These are phyloP conservation scores for Porites cylindrica DNA, from an alignment of 92 coral and sea anemone species.

Conservation along the genomic window DNA sequence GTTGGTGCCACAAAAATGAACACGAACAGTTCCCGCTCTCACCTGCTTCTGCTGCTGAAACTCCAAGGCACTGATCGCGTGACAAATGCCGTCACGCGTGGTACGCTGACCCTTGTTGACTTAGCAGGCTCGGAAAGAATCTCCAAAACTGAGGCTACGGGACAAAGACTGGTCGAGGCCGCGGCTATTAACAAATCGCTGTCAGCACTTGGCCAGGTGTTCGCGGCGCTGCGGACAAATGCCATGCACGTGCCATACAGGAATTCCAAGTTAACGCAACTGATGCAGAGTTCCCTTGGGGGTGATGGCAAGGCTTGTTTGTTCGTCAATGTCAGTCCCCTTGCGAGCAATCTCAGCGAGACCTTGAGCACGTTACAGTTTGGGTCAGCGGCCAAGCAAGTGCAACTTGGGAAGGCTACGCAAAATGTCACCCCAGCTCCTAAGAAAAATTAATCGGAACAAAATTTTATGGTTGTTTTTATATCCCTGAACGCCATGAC, in stretches of 20 bases:
- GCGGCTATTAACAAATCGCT: constrained; percentile 94
- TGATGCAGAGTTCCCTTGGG: constrained; percentile 86
- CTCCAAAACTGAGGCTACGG: constrained; percentile 93
- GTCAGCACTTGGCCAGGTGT: constrained; percentile 90
- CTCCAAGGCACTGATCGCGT: constrained; percentile 80
- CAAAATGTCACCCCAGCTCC: constrained; percentile 72
- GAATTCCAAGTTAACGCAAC: constrained; percentile 90
- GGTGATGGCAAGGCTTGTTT: constrained; percentile 94
- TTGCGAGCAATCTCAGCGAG: constrained; percentile 78
- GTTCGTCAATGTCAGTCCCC: constrained; percentile 92
- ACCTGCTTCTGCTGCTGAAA: constrained; percentile 76
- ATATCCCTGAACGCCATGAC: neutral
- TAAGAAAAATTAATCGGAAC: constrained; percentile 39
- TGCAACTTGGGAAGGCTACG: constrained; percentile 89
- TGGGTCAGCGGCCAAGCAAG: constrained; percentile 89
- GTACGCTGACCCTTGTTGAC: constrained; percentile 90
- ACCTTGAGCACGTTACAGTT: constrained; percentile 87
- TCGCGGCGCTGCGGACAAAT: constrained; percentile 84
- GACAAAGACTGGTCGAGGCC: constrained; percentile 92
- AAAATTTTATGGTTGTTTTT: neutral
- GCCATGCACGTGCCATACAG: constrained; percentile 95
- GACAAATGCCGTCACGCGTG: constrained; percentile 83
- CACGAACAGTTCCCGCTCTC: constrained; percentile 94
- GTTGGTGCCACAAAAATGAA: constrained; percentile 94
- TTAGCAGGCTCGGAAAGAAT: constrained; percentile 92